A percentile compares a stretch with the other conserved stretches of the same genome.
Evolutionary conservation across 2,797 vertebrate species (phyloP).

Genomic region (Anisognathus igniventris): DNA sequence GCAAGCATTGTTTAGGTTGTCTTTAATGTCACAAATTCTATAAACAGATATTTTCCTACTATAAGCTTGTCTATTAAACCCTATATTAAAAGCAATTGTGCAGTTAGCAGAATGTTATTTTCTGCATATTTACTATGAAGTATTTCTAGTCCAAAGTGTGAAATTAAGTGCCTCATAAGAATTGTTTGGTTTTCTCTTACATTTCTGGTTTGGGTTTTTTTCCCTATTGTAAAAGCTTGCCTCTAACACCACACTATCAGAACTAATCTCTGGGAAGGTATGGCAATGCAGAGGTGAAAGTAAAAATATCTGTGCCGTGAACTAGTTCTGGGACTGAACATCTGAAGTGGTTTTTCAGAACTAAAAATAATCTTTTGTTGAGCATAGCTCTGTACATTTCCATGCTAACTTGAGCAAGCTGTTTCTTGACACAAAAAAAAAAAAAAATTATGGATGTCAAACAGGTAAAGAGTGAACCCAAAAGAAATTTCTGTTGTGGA

Average conservation of each 20-base stretch:
- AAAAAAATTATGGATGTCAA: neutral
- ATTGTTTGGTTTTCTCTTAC: neutral
- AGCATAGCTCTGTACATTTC: neutral
- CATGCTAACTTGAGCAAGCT: neutral
- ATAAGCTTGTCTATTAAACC: neutral
- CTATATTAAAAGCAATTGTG: neutral
- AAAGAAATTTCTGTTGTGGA: neutral
- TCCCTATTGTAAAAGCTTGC: neutral
- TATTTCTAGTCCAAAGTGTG: neutral
- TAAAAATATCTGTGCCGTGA: conserved; percentile 42
- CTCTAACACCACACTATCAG: neutral
- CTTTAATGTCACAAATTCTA: neutral
- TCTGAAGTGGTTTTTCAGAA: neutral
- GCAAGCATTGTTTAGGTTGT: neutral
- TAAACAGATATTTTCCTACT: neutral
- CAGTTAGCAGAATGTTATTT: neutral
- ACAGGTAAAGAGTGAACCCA: neutral
- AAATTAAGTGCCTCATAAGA: neutral
- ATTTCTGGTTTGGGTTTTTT: neutral
- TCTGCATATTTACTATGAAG: neutral
- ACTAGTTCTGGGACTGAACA: conserved; percentile 23
- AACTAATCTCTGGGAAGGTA: neutral
- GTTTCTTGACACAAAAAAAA: neutral
- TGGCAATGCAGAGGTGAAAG: neutral
- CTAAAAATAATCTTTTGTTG: conserved; percentile 42